These are phyloP conservation scores for Lophochroa leadbeateri DNA, from an alignment of 2,113 vertebrate species.

Conservation along the genomic window DNA sequence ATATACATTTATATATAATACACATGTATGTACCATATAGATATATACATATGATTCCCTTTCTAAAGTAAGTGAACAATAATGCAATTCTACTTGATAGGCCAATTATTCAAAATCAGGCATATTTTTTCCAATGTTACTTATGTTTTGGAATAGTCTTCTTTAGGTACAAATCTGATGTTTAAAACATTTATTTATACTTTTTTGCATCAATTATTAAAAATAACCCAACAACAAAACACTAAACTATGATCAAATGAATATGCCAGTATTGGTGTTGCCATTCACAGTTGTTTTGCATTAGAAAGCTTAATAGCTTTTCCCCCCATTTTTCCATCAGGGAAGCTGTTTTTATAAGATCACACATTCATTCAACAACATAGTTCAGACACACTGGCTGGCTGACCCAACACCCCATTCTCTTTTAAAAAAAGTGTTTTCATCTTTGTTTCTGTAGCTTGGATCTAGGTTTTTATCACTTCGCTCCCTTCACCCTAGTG, in stretches of 20 bases:
- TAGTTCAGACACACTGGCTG: not conserved
- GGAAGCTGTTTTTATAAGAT: not conserved
- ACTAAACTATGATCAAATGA: not conserved
- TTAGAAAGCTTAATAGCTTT: not conserved
- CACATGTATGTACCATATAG: not conserved
- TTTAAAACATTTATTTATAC: not conserved
- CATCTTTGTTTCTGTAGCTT: not conserved
- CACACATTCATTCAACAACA: not conserved
- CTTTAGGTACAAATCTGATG: not conserved
- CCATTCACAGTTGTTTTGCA: not conserved
- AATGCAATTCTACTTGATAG: not conserved
- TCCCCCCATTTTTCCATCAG: not conserved
- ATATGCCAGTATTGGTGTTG: not conserved
- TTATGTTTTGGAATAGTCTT: not conserved
- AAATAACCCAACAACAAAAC: not conserved
- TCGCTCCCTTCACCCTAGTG: conserved; percentile 7
- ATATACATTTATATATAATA: not conserved
- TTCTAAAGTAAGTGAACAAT: not conserved
- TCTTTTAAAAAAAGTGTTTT: not conserved
- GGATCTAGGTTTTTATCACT: conserved; percentile 29
- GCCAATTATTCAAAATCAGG: not conserved
- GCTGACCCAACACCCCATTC: not conserved
- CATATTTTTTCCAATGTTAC: not conserved
- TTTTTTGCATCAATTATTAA: not conserved
- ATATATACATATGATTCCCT: not conserved